Conservation (phyloP, 37 sponge, comb jelly and placozoan species). For the Eunapius fragilis region DNA sequence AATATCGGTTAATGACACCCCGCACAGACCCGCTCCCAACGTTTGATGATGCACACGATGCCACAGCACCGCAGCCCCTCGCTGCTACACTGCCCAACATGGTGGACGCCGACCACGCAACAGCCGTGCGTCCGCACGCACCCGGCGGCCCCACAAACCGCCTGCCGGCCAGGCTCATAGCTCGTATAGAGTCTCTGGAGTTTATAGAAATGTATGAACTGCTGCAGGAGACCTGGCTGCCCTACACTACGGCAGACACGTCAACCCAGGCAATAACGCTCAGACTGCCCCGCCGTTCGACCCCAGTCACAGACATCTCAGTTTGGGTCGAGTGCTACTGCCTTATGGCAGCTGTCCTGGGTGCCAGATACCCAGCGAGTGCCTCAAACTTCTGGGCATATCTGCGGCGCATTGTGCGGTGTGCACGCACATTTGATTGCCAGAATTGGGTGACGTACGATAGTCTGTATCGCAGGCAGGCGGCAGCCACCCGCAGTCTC, state of each 20-base stretch:
- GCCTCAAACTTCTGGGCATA: neutral
- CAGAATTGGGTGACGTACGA: neutral
- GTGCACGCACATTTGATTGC: neutral
- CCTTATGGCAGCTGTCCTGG: constrained; percentile 3
- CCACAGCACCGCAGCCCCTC: neutral
- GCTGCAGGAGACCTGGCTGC: constrained; percentile 1
- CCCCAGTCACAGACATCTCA: neutral
- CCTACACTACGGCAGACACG: neutral
- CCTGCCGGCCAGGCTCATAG: neutral
- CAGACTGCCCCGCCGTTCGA: neutral
- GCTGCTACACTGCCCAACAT: neutral
- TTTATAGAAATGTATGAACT: neutral
- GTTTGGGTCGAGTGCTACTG: constrained; percentile 5
- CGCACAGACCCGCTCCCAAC: neutral
- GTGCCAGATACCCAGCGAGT: neutral
- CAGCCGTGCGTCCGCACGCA: neutral
- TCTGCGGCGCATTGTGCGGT: neutral
- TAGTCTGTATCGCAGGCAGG: neutral
- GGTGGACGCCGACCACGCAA: neutral
- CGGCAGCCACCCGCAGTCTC: neutral
- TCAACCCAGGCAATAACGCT: neutral
- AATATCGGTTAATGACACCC: neutral
- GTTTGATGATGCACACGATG: neutral
- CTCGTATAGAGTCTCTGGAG: neutral
- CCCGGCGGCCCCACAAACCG: neutral